These are phyloP conservation scores for Brachylomia viminalis DNA, from an alignment of 2,888 invertebrate genomes.

Conservation along the genomic window DNA sequence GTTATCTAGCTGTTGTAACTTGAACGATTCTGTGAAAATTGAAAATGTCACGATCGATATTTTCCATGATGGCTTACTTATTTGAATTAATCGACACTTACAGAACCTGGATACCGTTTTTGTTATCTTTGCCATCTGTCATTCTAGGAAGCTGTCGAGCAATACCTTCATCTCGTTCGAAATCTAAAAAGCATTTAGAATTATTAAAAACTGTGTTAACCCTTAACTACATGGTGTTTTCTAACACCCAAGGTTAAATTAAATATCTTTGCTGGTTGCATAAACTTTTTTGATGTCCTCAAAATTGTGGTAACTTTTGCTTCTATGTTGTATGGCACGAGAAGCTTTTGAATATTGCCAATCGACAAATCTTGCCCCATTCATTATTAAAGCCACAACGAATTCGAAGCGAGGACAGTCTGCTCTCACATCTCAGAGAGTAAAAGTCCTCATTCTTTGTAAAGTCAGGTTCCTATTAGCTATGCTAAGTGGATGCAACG, in stretches of 20 bases:
- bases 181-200: neutral
- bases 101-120: neutral
- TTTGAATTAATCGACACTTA: neutral
- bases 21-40: slow-evolving; percentile 9
- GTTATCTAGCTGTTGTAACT: slow-evolving; percentile 20
- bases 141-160: neutral
- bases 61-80: neutral
- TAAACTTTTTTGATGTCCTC: too few species aligned
- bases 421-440: slow-evolving; percentile 9
- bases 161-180: neutral
- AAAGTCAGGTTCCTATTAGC: slow-evolving; percentile 44
- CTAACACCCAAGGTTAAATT: neutral
- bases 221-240: neutral
- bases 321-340: neutral
- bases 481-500: slow-evolving; percentile 66
- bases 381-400: neutral
- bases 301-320: neutral
- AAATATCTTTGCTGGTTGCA: neutral
- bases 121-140: neutral
- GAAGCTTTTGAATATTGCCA: neutral
- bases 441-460: slow-evolving; percentile 53
- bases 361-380: neutral
- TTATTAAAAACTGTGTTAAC: neutral
- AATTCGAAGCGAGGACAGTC: slow-evolving; percentile 31
- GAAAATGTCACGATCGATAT: slow-evolving; percentile 20